Evolutionary conservation across 2,797 vertebrate species (phyloP).

Genomic region (Hippocampus kuda): DNA sequence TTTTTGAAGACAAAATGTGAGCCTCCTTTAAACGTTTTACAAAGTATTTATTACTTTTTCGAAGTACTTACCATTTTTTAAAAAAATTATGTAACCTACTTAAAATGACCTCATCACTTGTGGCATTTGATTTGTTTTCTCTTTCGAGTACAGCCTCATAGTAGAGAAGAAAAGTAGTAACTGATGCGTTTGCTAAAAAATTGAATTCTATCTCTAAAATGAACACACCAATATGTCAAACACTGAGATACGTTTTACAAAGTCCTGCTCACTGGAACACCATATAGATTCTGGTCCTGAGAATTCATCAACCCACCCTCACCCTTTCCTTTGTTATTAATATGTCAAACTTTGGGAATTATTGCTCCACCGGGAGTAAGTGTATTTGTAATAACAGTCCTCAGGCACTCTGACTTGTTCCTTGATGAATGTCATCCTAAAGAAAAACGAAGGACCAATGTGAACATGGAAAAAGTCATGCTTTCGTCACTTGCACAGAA

Average conservation of each 20-base stretch:
- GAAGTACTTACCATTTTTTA: not conserved
- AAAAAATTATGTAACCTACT: not conserved
- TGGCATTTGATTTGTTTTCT: not conserved
- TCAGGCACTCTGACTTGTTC: slow-evolving; percentile 35
- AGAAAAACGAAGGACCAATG: slow-evolving; percentile 45
- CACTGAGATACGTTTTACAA: not conserved
- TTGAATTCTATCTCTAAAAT: not conserved
- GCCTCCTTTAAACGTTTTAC: slow-evolving; percentile 8
- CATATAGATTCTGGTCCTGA: slow-evolving; percentile 25
- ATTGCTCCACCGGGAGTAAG: slow-evolving; percentile 40
- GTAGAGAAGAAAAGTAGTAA: too few relatives aligned
- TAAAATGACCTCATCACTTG: not conserved
- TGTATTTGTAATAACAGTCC: slow-evolving; percentile 56
- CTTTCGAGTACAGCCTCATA: too few relatives aligned
- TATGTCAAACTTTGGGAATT: slow-evolving; percentile 29
- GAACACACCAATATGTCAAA: not conserved
- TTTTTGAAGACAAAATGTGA: slow-evolving; percentile 17
- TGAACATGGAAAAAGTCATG: slow-evolving; percentile 41
- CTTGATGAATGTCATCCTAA: slow-evolving; percentile 73
- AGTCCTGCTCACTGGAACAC: not conserved
- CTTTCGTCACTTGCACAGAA: slow-evolving; percentile 1
- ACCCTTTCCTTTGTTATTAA: slow-evolving; percentile 26
- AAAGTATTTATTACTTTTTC: not conserved
- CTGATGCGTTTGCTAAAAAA: too few relatives aligned
- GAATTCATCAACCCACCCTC: slow-evolving; percentile 15